Evolutionary conservation across 2,797 vertebrate species (phyloP).

Genomic region (Sebastes taczanowskii): DNA sequence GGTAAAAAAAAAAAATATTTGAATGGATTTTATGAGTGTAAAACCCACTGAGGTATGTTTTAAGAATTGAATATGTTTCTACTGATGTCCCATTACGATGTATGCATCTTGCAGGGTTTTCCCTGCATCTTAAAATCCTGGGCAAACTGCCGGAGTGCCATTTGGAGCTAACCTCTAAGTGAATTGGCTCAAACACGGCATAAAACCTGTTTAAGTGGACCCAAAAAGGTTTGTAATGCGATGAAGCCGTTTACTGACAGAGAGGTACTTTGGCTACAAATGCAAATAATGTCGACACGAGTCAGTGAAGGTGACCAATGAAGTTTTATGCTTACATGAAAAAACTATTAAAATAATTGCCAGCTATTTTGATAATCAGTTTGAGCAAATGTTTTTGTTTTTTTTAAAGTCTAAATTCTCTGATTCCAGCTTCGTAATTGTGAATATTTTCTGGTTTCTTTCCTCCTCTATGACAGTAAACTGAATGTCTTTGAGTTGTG

Average conservation of each 20-base stretch:
- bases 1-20: not conserved
- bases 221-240: not conserved
- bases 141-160: conserved; percentile 12
- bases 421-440: too few relatives aligned
- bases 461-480: too few relatives aligned
- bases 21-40: not conserved
- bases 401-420: too few relatives aligned
- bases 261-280: not conserved
- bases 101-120: not conserved
- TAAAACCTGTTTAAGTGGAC: conserved; percentile 12
- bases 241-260: conserved; percentile 18
- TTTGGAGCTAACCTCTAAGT: conserved; percentile 6
- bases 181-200: conserved; percentile 19
- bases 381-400: too few relatives aligned
- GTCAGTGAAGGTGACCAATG: not conserved
- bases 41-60: not conserved
- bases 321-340: too few relatives aligned
- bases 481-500: too few relatives aligned
- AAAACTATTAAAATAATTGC: too few relatives aligned
- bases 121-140: not conserved
- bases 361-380: too few relatives aligned
- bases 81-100: not conserved
- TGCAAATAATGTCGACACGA: not conserved
- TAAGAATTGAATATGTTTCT: not conserved
- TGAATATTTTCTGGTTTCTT: too few relatives aligned